Evolutionary conservation across 2,888 invertebrate genomes (phyloP), one percentile per base, ranked within the genome.

Genomic region (Pomacea canaliculata): DNA sequence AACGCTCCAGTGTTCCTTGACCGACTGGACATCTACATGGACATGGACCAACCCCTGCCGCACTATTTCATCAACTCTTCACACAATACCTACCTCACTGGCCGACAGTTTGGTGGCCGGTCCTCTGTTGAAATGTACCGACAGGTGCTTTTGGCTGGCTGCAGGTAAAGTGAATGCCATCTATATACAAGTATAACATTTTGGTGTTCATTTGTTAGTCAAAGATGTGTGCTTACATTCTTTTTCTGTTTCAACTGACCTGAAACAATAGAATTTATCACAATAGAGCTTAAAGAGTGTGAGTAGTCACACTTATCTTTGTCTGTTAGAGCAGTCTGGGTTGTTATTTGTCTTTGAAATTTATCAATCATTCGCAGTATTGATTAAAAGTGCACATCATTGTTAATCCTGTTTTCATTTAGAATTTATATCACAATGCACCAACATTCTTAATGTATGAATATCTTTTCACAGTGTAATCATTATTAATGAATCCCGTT

Each of bases 1-100:
- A 99, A 99, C 92, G 98, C 99, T 0, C 99, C 99, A 0, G 99
- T 99, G 81, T 99, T 99, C 92, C 93, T 99, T 83, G 99, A 99
- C 92, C 94, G 98, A n/a, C 92, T 99, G 84, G 98, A 98, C 90
- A 95, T 96, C 88, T 92, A 92, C 86, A 92, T 92, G 91, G 99
- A 99, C 83, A 99, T 99, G 99, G 99, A 99, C 91, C 98, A 99
- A 90, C 96, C 99, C 0, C 91, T 99, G 75, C 95, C 97, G 13
- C 99, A 99, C 91, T 99, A 99, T 92, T 99, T 98, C 92, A 99
- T 99, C 89, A 99, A 99, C 93, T 98, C 97, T 60, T 91, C 91
- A 4, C 91, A 91, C 83, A 91, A 91, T 82, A 91, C 91, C n/a
- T 91, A 91, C 85, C 87, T 91, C 70, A 89, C 86, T 9, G 90